Conservation (phyloP, 2,113 vertebrate genomes). For the Apus apus region DNA sequence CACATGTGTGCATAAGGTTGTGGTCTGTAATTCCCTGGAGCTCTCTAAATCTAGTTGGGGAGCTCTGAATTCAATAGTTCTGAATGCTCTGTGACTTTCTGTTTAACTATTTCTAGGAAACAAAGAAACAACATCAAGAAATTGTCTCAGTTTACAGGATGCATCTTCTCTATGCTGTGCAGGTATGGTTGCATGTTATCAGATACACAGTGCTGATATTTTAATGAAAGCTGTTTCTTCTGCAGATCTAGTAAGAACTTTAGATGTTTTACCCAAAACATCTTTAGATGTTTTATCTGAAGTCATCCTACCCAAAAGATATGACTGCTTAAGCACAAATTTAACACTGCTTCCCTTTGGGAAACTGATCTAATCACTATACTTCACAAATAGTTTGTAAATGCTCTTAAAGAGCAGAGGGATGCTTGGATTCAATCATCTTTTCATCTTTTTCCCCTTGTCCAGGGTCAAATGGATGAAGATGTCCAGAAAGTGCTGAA, state of each 20-base stretch:
- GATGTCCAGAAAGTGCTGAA: constrained; percentile 98
- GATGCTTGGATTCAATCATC: background rate
- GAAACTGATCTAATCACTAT: background rate
- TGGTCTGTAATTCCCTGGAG: background rate
- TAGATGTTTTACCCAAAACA: background rate
- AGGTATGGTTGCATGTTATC: constrained; percentile 78
- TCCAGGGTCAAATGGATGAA: constrained; percentile 98
- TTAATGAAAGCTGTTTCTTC: background rate
- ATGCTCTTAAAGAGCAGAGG: background rate
- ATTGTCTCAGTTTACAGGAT: constrained; percentile 95
- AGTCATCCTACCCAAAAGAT: background rate
- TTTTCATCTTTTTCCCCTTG: background rate
- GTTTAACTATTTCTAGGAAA: constrained; percentile 80
- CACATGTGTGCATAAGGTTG: background rate
- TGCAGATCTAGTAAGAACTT: background rate
- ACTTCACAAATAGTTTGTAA: background rate
- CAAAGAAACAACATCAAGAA: constrained; percentile 94
- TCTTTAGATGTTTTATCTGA: background rate
- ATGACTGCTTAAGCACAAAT: background rate
- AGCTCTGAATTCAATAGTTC: background rate
- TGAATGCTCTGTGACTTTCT: background rate
- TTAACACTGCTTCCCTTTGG: background rate
- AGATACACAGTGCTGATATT: background rate
- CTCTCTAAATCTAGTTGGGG: background rate
- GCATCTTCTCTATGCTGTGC: constrained; percentile 97